phyloP scores from a whole-genome alignment of 2,797 vertebrate species.

The Anas capensis region DNA sequence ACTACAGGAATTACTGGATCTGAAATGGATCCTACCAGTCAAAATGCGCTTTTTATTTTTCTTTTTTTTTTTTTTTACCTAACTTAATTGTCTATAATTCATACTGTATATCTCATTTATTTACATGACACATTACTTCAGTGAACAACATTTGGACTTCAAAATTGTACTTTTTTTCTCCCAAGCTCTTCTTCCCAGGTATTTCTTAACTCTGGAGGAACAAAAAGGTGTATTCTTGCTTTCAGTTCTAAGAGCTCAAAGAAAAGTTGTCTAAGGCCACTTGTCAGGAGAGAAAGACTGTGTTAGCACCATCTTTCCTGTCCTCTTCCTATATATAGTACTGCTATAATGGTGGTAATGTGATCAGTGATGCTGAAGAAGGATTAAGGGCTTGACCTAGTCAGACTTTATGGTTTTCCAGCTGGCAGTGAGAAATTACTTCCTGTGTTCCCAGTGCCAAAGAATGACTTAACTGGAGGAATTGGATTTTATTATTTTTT shows the following conservation, averaged over 20 bases:
- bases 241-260: background rate
- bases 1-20: background rate
- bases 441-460: slow-evolving; percentile 59
- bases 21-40: slow-evolving; percentile 2
- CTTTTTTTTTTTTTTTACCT: background rate
- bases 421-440: slow-evolving; percentile 62
- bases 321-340: background rate
- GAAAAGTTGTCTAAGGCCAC: background rate
- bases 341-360: background rate
- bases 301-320: background rate
- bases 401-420: slow-evolving; percentile 43
- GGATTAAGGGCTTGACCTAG: slow-evolving; percentile 28
- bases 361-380: background rate
- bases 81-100: background rate
- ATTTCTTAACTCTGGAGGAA: background rate
- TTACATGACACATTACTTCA: slow-evolving; percentile 17
- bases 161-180: background rate
- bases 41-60: background rate
- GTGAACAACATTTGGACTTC: background rate
- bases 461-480: slow-evolving; percentile 53
- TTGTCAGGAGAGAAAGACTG: background rate
- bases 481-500: background rate
- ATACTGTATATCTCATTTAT: background rate
- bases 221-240: background rate
- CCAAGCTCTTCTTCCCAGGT: background rate